These are phyloP conservation scores for Cossypha dichroa DNA, from an alignment of 2,797 vertebrate species.

Conservation along the genomic window DNA sequence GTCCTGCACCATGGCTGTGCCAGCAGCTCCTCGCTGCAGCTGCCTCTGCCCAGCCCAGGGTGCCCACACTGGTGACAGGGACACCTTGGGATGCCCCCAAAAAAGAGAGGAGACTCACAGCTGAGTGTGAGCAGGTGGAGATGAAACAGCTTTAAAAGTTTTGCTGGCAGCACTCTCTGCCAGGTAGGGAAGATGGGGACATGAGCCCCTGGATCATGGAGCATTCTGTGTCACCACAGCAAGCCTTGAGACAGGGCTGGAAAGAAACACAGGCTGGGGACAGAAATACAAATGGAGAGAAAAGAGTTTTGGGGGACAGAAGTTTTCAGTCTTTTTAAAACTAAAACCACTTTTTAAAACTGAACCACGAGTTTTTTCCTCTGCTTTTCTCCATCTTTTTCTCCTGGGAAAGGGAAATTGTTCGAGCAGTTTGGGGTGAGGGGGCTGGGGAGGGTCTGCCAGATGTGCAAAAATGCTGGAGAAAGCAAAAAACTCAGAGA, in stretches of 20 bases:
- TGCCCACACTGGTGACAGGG: fast-evolving
- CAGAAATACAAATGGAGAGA: not conserved
- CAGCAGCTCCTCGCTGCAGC: fast-evolving
- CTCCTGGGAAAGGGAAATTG: not conserved
- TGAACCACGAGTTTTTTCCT: not conserved
- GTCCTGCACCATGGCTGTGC: not conserved
- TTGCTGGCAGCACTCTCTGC: not conserved
- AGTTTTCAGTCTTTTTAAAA: not conserved
- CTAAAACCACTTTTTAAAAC: not conserved
- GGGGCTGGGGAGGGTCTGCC: not conserved
- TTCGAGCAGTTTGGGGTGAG: not conserved
- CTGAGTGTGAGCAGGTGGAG: not conserved
- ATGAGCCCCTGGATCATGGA: fast-evolving
- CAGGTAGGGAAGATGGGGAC: not conserved
- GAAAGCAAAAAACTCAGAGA: constrained; percentile 10
- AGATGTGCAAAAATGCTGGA: not conserved
- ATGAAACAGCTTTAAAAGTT: fast-evolving
- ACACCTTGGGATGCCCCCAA: fast-evolving
- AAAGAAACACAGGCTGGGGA: not conserved
- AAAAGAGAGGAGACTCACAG: not conserved
- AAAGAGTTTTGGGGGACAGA: not conserved
- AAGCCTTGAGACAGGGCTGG: not conserved
- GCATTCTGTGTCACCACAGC: not conserved
- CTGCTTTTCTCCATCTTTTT: not conserved
- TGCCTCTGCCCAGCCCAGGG: not conserved